Base-by-base conservation (phyloP, 2,888 invertebrate genomes). In the Patella caerulea region DNA sequence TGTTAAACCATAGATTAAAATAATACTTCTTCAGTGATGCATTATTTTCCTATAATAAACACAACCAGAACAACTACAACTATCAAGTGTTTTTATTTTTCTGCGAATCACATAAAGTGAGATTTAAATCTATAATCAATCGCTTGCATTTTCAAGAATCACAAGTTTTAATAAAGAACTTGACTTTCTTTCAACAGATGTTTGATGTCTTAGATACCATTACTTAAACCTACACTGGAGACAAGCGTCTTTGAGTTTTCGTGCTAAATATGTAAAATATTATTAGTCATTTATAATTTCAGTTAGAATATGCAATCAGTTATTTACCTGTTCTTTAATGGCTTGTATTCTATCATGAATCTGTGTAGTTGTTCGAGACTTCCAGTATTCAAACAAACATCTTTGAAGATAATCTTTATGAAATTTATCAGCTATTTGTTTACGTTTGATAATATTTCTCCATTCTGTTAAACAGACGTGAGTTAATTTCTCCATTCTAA, bases 361-460 rank as follows among this genome's bases (percentile, higher is more conserved):
- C 76, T 84, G 84, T 29, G 56, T 75, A 0, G 77, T 56, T 12
- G 87, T 82, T 11, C 80, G 76, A n/a, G 79, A 74, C 56, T 79
- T 84, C 88, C 88, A 88, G 77, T 77, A 79, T 17, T 71, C 55
- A 77, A 88, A 88, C n/a, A 78, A 80, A 34, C 76, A 73, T 19
- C 81, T 78, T 14, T 85, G 74, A 2, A 88, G 81, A 72, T 84
- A 83, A 19, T 59, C 65, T 17, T 83, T 73, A 54, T 83, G 83
- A 79, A 86, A 87, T 29, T 81, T n/a, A 7, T 77, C 59, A 1
- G 85, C 86, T 29, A 74, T 29, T 56, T 86, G 85, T 80, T 88
- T 88, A n/a, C 87, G 83, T 56, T 82, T 79, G 54, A 87, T 84
- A 45, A 88, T 83, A 52, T 75, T 76, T 2, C 79, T 81, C 88